Conservation (phyloP, 2,888 invertebrate species). For the Mythimna vitellina region DNA sequence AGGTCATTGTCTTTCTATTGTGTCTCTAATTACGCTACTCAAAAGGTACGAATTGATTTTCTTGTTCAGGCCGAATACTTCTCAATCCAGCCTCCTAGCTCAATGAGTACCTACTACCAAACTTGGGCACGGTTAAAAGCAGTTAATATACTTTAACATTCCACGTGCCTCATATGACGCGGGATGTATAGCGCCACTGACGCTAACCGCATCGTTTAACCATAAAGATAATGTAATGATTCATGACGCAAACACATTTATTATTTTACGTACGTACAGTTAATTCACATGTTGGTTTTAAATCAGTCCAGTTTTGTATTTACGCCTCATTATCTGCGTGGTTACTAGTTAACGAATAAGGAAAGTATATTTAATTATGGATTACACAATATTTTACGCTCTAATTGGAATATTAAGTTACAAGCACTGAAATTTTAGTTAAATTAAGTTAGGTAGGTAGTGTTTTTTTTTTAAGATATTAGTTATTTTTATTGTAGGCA, state of each 20-base stretch:
- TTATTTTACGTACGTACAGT: slow-evolving; percentile 36
- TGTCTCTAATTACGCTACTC: no score
- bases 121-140: slow-evolving; percentile 2
- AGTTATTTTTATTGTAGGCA: no score
- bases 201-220: slow-evolving; percentile 46
- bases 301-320: slow-evolving; percentile 16
- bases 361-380: not conserved
- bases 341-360: slow-evolving; percentile 11
- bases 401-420: no score
- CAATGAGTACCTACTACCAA: not conserved
- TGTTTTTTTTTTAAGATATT: no score
- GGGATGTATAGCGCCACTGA: slow-evolving; percentile 38
- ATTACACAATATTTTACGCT: slow-evolving; percentile 1
- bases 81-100: not conserved
- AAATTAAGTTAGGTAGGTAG: no score
- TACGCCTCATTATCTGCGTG: slow-evolving; percentile 8
- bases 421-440: no score
- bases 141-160: slow-evolving; percentile 5
- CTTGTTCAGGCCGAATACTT: no score
- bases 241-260: slow-evolving; percentile 56
- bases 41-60: no score
- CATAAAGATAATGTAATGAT: slow-evolving; percentile 52
- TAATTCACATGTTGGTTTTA: slow-evolving; percentile 38
- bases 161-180: slow-evolving; percentile 17
- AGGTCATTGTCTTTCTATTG: no score